Evolutionary conservation across 2,113 vertebrate genomes (phyloP).

Genomic region (Narcine bancroftii): DNA sequence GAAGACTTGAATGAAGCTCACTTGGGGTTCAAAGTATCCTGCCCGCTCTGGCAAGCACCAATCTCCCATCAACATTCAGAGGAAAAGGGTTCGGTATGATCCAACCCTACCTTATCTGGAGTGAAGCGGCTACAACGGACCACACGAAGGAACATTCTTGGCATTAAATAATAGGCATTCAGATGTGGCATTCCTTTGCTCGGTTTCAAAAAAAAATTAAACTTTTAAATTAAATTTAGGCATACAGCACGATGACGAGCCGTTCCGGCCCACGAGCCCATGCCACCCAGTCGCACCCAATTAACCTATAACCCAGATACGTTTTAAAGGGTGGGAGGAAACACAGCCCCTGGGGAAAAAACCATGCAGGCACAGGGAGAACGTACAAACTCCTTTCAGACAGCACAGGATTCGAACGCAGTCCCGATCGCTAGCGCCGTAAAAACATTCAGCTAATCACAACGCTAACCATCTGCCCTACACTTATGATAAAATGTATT

Average conservation of each 20-base stretch:
- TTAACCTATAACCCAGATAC: too few relatives aligned
- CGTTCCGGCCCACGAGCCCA: too few relatives aligned
- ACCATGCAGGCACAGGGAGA: too few relatives aligned
- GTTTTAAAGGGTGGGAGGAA: too few relatives aligned
- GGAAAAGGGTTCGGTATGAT: conserved; percentile 56
- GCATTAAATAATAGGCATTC: conserved; percentile 83
- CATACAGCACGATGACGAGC: too few relatives aligned
- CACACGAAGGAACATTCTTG: conserved; percentile 48
- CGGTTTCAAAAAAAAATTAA: background rate
- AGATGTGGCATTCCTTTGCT: conserved; percentile 52
- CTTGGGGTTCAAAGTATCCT: conserved; percentile 63
- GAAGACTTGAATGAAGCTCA: conserved; percentile 64
- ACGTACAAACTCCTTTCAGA: too few relatives aligned
- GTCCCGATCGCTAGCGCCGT: too few relatives aligned
- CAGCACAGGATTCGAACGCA: too few relatives aligned
- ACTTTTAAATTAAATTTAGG: background rate
- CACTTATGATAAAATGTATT: background rate
- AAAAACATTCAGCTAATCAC: too few relatives aligned
- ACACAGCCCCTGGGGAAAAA: too few relatives aligned
- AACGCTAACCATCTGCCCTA: too few relatives aligned
- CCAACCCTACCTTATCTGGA: conserved; percentile 53
- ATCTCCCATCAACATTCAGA: conserved; percentile 77
- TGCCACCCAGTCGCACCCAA: too few relatives aligned
- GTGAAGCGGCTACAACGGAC: conserved; percentile 59
- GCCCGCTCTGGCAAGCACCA: conserved; percentile 63